Evolutionary conservation across 1,140 invertebrate genomes (phyloP).

Genomic region (Nasonia giraulti): DNA sequence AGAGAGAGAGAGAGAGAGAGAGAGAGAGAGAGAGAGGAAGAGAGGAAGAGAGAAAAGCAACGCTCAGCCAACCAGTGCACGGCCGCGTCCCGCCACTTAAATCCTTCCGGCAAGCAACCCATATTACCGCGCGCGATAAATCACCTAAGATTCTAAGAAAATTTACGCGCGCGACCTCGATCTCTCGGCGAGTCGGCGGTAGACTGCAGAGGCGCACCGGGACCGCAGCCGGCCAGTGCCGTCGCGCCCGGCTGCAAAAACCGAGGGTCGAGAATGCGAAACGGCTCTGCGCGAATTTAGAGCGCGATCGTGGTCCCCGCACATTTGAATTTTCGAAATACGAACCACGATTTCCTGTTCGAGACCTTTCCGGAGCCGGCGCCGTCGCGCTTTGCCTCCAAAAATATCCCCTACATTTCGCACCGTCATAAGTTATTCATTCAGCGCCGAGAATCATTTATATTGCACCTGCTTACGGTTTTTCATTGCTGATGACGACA

Average conservation of each 20-base stretch:
- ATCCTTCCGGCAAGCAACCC: neutral
- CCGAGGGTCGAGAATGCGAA: neutral
- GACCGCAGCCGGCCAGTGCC: neutral
- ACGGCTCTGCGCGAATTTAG: neutral
- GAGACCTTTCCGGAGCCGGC: neutral
- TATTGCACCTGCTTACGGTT: neutral
- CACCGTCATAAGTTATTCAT: neutral
- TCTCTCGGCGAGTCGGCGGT: neutral
- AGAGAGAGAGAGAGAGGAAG: too few relatives aligned
- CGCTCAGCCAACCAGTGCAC: neutral
- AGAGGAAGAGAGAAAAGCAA: neutral
- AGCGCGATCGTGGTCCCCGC: neutral
- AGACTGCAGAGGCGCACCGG: neutral
- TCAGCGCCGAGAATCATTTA: neutral
- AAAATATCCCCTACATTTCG: neutral
- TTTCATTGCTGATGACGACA: too few relatives aligned
- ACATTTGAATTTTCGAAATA: neutral
- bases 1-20: neutral
- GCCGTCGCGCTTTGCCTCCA: neutral
- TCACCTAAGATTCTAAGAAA: constrained; percentile 4
- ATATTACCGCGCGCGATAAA: neutral
- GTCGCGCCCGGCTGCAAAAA: neutral
- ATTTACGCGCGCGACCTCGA: neutral
- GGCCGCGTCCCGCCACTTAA: neutral
- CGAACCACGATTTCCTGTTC: neutral